Evolutionary conservation across 2,113 vertebrate genomes (phyloP).

Genomic region (Zingel zingel): DNA sequence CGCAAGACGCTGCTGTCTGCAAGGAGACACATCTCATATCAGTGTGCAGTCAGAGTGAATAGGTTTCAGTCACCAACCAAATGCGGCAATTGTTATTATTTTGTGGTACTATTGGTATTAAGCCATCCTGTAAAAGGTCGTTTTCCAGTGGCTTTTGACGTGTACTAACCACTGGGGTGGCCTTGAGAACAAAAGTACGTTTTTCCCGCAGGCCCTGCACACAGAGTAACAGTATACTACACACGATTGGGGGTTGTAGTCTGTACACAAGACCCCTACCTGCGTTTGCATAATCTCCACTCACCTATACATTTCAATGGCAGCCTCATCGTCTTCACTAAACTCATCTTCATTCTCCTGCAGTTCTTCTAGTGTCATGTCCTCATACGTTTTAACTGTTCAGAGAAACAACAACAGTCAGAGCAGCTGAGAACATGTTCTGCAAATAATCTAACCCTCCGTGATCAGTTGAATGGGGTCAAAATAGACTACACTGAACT

Average conservation of each 20-base stretch:
- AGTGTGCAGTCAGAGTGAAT: background rate
- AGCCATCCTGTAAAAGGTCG: background rate
- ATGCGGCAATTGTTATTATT: too few relatives aligned
- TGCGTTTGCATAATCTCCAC: constrained; percentile 24
- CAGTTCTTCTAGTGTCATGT: constrained; percentile 95
- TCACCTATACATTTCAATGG: constrained; percentile 97
- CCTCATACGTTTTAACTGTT: constrained; percentile 95
- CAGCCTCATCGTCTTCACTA: constrained; percentile 93
- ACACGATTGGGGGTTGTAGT: background rate
- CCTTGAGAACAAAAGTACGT: background rate
- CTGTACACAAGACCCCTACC: too few relatives aligned
- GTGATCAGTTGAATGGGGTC: background rate
- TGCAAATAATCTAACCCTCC: background rate
- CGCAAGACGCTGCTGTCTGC: constrained; percentile 92
- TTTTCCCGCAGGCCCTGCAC: background rate
- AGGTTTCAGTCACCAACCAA: background rate
- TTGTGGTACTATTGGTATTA: too few relatives aligned
- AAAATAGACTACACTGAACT: background rate
- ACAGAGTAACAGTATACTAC: background rate
- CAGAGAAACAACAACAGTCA: constrained; percentile 10
- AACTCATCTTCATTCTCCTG: constrained; percentile 98
- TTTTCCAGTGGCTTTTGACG: background rate
- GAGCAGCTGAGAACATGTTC: background rate
- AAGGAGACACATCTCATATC: background rate
- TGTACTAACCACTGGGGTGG: background rate